A percentile compares a stretch with the other conserved stretches of the same genome.
Conservation (phyloP, 2,797 vertebrate genomes). For the Bucorvus abyssinicus region DNA sequence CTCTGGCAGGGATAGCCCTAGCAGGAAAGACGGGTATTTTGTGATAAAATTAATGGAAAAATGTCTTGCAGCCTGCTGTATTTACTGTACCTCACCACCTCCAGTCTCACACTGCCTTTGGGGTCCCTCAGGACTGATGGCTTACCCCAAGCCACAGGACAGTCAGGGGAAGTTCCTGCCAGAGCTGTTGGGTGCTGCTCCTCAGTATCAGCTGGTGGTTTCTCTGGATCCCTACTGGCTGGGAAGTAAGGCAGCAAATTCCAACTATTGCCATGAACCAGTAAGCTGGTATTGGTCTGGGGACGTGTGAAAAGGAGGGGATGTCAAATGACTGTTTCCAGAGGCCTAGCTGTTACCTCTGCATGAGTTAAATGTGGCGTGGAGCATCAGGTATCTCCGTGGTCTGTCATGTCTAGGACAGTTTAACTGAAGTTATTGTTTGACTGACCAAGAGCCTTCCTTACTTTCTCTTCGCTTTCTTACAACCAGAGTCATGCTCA, state of each 20-base stretch:
- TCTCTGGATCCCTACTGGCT: neutral
- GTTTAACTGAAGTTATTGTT: neutral
- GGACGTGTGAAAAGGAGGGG: neutral
- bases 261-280: neutral
- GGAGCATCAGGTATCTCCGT: neutral
- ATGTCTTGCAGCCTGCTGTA: neutral
- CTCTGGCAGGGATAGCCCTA: neutral
- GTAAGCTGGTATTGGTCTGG: neutral
- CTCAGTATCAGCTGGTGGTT: neutral
- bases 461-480: neutral
- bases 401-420: neutral
- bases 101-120: neutral
- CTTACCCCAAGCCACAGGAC: neutral
- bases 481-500: neutral
- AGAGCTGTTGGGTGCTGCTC: neutral
- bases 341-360: neutral
- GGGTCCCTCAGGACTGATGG: neutral
- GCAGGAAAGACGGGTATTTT: neutral
- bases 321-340: neutral
- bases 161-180: neutral
- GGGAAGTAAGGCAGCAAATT: neutral
- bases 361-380: neutral
- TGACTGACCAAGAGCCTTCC: neutral
- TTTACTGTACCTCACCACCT: neutral
- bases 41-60: neutral